Conservation (phyloP, 2,113 vertebrate species). For the Plestiodon gilberti region DNA sequence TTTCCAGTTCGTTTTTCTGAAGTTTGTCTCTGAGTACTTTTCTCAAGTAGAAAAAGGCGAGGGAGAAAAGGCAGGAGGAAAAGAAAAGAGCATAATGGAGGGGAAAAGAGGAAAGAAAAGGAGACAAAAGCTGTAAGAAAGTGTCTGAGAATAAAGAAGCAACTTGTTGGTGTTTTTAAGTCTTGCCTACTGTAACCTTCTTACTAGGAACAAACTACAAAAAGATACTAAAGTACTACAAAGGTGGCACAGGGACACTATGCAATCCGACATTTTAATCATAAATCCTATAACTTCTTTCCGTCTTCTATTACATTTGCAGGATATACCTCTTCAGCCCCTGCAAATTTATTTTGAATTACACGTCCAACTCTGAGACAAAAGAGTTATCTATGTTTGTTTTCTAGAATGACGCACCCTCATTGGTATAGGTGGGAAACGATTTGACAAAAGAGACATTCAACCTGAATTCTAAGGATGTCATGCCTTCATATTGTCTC, state of each 20-base stretch:
- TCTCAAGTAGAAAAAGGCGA: no score
- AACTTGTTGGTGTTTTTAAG: no score
- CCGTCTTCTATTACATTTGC: background rate
- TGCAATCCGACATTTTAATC: background rate
- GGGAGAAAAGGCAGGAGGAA: no score
- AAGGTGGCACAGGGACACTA: background rate
- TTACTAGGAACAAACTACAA: no score
- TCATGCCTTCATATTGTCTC: conserved; percentile 29
- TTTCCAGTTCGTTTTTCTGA: no score
- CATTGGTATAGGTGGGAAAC: background rate
- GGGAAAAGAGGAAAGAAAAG: no score
- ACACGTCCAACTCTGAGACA: background rate
- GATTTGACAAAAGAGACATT: background rate
- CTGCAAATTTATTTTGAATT: background rate
- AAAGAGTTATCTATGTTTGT: background rate
- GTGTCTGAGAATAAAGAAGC: no score
- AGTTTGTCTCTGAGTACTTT: no score
- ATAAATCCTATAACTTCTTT: background rate
- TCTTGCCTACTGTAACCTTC: no score
- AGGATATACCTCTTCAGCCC: background rate
- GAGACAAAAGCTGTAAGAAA: no score
- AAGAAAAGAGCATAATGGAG: no score
- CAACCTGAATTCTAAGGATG: background rate
- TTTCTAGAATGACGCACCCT: background rate
- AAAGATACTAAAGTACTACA: no score